Evolutionary conservation across 2,797 vertebrate genomes (phyloP), one percentile per base, ranked within the genome.

Genomic region (Eupleurogrammus muticus): DNA sequence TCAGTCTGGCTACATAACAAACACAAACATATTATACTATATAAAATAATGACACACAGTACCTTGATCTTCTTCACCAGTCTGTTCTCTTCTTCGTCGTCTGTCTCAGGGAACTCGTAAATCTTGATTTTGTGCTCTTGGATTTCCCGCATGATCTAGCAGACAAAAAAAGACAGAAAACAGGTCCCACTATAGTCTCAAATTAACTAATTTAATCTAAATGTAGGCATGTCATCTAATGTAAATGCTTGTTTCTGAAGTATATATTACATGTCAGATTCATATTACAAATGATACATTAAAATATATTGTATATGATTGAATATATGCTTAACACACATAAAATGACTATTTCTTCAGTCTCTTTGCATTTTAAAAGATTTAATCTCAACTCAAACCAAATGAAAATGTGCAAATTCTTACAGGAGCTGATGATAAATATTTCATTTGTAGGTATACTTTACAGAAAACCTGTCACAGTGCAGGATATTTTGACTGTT

Each of bases 101-200:
- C 96, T 0, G 96, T 98, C 93, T 99, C 97, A 13, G 98, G 97
- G 87, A 99, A 99, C 93, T 99, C 97, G 75, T 99, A 99, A 93
- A 99, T 98, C 93, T 98, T 98, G 86, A 99, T 99, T 96, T 98
- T 99, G 92, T 99, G 97, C 90, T 99, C 97, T 87, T 97, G 96
- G 87, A 99, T 98, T 96, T 99, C 98, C 90, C 96, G 93, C 97
- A 98, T 99, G 92, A 99, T 98, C 97, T 99, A 82, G 82, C 2
- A 16, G 36, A 13, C 38, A 53, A n/a, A 53, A 2, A 52, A 14
- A 6, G 14, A 56, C 16, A 10, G 9, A 4, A 19, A 58, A 12
- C 28, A 11, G 2, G 9, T 8, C 13, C 10, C 4, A 40, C 0
- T 38, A 5, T 5, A 38, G 3, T 6, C 24, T 16, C 7, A 24